Evolutionary conservation across 2,797 vertebrate species (phyloP).

Genomic region (Serranus cabrilla): DNA sequence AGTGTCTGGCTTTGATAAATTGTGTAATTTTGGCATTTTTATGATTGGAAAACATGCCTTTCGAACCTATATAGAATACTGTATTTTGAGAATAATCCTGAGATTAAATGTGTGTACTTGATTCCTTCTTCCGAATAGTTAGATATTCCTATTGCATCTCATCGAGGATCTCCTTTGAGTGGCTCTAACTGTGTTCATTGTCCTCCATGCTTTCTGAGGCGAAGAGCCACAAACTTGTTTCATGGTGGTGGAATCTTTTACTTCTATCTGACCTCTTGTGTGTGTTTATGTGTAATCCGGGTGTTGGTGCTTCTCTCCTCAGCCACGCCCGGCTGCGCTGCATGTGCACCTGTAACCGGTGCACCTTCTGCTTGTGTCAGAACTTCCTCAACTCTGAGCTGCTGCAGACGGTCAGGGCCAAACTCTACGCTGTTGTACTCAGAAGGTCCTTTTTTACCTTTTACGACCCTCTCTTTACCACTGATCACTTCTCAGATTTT

Average conservation of each 20-base stretch:
- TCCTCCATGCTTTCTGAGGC: background rate
- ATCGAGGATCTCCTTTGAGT: background rate
- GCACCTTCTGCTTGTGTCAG: slow-evolving; percentile 99
- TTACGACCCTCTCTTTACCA: slow-evolving; percentile 18
- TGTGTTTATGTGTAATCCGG: slow-evolving; percentile 28
- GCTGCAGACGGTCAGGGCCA: slow-evolving; percentile 98
- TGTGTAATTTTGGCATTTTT: no score
- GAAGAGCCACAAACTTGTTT: background rate
- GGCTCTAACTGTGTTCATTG: background rate
- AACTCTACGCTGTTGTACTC: slow-evolving; percentile 97
- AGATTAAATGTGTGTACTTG: background rate
- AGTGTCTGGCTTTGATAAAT: no score
- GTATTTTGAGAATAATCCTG: background rate
- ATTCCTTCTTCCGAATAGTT: background rate
- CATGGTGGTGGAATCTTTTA: slow-evolving; percentile 4
- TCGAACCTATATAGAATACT: background rate
- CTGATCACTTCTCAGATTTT: background rate
- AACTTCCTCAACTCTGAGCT: slow-evolving; percentile 99
- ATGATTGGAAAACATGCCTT: no score
- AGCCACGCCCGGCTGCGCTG: slow-evolving; percentile 98
- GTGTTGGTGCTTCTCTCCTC: slow-evolving; percentile 80
- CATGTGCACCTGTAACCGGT: slow-evolving; percentile 99
- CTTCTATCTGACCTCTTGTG: slow-evolving; percentile 1
- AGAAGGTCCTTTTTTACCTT: slow-evolving; percentile 87
- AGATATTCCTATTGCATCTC: background rate